These are phyloP conservation scores for Strigops habroptila DNA, from an alignment of 2,113 vertebrate species.

Conservation along the genomic window DNA sequence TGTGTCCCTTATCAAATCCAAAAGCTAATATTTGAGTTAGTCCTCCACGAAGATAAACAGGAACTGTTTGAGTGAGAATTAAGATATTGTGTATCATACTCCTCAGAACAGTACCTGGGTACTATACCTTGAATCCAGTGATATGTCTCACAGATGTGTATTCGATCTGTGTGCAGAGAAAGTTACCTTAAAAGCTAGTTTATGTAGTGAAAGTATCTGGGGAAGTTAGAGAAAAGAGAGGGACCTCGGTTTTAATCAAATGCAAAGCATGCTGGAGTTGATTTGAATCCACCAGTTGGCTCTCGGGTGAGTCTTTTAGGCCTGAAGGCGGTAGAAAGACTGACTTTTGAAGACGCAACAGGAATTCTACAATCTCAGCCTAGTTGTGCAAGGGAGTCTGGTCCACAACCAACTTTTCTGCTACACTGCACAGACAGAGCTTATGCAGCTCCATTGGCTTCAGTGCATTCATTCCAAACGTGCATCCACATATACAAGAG, in stretches of 20 bases:
- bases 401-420: accelerated
- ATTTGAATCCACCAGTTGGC: background rate
- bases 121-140: background rate
- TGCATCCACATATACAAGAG: background rate
- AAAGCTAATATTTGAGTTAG: constrained; percentile 41
- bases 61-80: constrained; percentile 32
- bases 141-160: background rate
- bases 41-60: constrained; percentile 22
- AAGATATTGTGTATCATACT: background rate
- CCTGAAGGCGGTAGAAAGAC: background rate
- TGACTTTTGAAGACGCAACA: background rate
- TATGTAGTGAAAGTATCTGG: background rate
- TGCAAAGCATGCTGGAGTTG: background rate
- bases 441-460: background rate
- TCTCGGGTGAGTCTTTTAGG: background rate
- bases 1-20: constrained; percentile 31
- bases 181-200: background rate
- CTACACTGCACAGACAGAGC: background rate
- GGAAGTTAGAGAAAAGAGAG: background rate
- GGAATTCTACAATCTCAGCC: background rate
- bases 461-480: background rate
- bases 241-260: background rate
- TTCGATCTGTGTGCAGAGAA: background rate
- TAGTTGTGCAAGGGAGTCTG: background rate
- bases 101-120: background rate